Base-by-base conservation (phyloP, 2,797 vertebrate genomes). In the Poliocrania exsul region DNA sequence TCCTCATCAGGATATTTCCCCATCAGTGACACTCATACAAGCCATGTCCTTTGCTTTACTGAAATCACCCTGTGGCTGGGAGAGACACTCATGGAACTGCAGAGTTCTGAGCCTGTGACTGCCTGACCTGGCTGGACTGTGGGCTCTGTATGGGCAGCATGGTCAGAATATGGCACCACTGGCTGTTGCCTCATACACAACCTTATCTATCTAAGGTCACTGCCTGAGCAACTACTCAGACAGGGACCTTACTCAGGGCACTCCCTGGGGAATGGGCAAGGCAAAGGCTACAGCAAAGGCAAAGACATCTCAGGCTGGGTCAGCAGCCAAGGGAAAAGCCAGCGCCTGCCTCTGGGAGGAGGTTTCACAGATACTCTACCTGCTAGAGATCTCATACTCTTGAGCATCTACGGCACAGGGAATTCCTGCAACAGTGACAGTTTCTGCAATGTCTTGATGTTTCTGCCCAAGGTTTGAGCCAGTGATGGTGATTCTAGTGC, bases 401-500 rank as follows among this genome's bases (percentile, higher is more conserved):
- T 94, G 95, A 56, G 97, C 96, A 80, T 98, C 98, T 95, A 99
- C 99, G 5, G 95, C 93, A 96, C 99, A 99, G 75, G 98, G 97
- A 72, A 99, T 98, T 46, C 97, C 98, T 11, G 99, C 99, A 83
- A 99, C 99, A 7, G 83, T 97, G 94, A 99, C 99, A 7, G 98
- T 99, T 95, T 98, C 96, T 70, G 98, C 97, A 96, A 99, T 98
- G 86, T 99, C 99, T 84, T 98, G 98, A 23, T 99, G 98, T 83
- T 99, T 99, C 96, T 99, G 99, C 67, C 99, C 99, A 95, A 99
- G 98, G 98, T 99, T 99, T 87, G 99, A 99, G 92, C 99, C 99
- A 46, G 98, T 98, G 96, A 99, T 99, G 95, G 99, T 99, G 84
- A 99, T 97, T 82, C 97, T 95, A 62, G 99, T 99, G 53, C 99